Conservation (phyloP, 2,888 invertebrate species). For the Drosophila kuntzei region DNA sequence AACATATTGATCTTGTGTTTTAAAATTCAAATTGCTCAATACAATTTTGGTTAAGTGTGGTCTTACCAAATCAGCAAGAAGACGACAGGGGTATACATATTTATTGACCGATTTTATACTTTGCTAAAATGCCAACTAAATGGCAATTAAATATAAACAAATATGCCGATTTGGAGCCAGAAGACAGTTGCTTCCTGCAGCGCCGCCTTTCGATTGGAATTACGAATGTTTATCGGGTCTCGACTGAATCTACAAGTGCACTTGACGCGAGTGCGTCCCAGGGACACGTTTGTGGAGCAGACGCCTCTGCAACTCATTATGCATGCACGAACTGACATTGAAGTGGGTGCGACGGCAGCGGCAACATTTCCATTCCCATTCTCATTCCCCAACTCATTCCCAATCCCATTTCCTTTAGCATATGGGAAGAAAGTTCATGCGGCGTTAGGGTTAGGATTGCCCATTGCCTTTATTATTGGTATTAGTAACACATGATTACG, state of each 20-base stretch:
- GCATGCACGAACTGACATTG: constrained; percentile 78
- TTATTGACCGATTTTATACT: neutral
- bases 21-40: constrained; percentile 38
- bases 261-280: constrained; percentile 64
- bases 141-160: constrained; percentile 49
- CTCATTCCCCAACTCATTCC: neutral
- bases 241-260: constrained; percentile 60
- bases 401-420: constrained; percentile 3
- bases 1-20: constrained; percentile 54
- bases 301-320: constrained; percentile 63
- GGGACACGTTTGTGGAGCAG: constrained; percentile 43
- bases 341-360: constrained; percentile 67
- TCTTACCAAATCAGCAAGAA: constrained; percentile 45
- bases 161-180: constrained; percentile 11
- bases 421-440: constrained; percentile 42
- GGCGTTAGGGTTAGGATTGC: constrained; percentile 72
- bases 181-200: constrained; percentile 72
- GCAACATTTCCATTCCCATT: constrained; percentile 18
- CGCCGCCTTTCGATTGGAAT: constrained; percentile 28
- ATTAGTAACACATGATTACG: constrained; percentile 81
- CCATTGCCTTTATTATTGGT: constrained; percentile 76
- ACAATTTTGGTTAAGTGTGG: constrained; percentile 31
- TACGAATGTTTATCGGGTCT: constrained; percentile 44
- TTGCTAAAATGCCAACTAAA: constrained; percentile 8
- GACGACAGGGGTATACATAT: neutral